Conservation (phyloP, 30 jellyfish, hydroid and myxozoan genomes). For the Aurelia sp. region DNA sequence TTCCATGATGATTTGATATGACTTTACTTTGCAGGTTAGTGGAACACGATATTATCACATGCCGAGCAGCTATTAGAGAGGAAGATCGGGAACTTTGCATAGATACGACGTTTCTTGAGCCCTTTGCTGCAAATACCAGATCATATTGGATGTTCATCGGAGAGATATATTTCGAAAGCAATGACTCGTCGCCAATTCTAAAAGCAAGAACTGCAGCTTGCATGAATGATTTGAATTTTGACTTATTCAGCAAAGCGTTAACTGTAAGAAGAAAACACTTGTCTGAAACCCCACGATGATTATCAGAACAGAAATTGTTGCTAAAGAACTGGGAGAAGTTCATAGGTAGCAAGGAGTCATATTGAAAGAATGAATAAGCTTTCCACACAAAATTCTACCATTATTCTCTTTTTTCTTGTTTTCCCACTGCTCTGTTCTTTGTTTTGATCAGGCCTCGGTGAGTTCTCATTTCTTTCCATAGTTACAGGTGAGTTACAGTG, state of each 20-base stretch:
- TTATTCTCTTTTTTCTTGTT: neutral
- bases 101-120: conserved; percentile 29
- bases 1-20: neutral
- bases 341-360: too few relatives aligned
- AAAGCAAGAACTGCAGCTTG: conserved; percentile 52
- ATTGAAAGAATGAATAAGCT: too few relatives aligned
- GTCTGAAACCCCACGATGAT: neutral
- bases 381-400: too few relatives aligned
- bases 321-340: too few relatives aligned
- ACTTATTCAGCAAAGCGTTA: conserved; percentile 11
- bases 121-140: conserved; percentile 20
- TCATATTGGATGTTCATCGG: conserved; percentile 55
- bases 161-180: neutral
- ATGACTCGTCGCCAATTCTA: neutral
- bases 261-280: conserved; percentile 10
- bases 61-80: conserved; percentile 5
- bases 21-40: neutral
- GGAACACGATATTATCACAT: neutral
- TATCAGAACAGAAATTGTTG: too few relatives aligned
- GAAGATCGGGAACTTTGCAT: neutral
- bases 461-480: too few relatives aligned
- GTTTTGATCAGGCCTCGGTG: too few relatives aligned
- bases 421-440: neutral
- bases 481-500: too few relatives aligned
- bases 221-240: conserved; percentile 16